Conservation (phyloP, 2,113 vertebrate species). For the Nibea albiflora region DNA sequence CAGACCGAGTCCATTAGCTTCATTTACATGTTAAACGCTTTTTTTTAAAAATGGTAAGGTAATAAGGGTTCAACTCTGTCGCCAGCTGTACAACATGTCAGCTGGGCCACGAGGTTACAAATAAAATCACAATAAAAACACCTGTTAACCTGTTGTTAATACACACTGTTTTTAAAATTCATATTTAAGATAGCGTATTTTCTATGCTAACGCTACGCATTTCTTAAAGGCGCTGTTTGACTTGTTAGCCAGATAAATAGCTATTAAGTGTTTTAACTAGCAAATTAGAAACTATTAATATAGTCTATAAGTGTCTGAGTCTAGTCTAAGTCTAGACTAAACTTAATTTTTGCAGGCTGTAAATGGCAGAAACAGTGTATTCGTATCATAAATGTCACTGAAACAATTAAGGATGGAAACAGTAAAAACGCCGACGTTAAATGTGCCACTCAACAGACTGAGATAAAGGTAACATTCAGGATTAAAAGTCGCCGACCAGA, state of each 20-base stretch:
- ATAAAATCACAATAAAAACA: background rate
- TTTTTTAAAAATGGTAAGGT: too few relatives aligned
- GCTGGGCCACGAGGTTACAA: too few relatives aligned
- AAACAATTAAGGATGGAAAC: background rate
- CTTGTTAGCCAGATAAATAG: background rate
- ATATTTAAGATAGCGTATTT: background rate
- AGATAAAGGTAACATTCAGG: background rate
- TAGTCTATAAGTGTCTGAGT: background rate
- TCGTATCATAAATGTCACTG: too few relatives aligned
- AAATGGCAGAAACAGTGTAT: background rate
- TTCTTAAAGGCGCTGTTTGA: background rate
- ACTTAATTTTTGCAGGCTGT: background rate
- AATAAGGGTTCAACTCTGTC: background rate
- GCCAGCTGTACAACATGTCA: background rate
- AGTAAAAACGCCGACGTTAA: background rate
- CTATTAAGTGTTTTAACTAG: background rate
- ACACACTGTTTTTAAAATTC: too few relatives aligned
- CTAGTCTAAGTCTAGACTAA: background rate
- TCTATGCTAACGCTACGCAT: too few relatives aligned
- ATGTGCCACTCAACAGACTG: background rate
- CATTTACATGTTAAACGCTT: too few relatives aligned
- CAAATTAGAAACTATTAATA: background rate
- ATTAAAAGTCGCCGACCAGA: background rate
- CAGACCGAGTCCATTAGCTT: background rate
- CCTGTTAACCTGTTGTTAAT: background rate